Base-by-base conservation (phyloP, 2,113 vertebrate species). In the Clarias gariepinus region DNA sequence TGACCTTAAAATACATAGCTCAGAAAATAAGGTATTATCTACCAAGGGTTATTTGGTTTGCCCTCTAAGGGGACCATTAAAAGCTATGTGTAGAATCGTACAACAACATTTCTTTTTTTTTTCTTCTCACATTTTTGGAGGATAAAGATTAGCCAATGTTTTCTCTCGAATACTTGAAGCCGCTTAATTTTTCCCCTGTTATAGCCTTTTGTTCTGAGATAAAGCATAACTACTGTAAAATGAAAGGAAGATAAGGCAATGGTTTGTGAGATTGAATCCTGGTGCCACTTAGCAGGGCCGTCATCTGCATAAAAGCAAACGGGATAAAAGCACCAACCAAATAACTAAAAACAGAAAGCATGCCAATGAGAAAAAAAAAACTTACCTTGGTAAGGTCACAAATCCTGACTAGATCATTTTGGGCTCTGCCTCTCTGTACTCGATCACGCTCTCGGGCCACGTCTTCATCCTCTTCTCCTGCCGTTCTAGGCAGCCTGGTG, bases 351-450 rank as follows among this genome's bases (percentile, higher is more conserved):
- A 69, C 8, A 68, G 28, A 9, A 19, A 36, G 68, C 13, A 18
- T 69, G 28, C 66, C n/a, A 63, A 63, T 4, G 9, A 10, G 52
- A 12, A 69, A 25, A n/a, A n/a, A 9, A 69, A 25, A 11, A 81
- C 9, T 28, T 90, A 99, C 98, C 97, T 99, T 99, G 0, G 97
- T 97, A 91, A 99, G 91, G 80, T 98, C 97, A 79, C 94, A 96
- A 90, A 99, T 95, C 93, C 95, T 96, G 88, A 99, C 93, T 52
- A 99, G 96, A 91, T 99, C 97, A 0, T 93, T 96, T 81, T 96
- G 92, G 68, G 97, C 96, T 55, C 93, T 93, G 41, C 97, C 97
- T 2, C 93, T 92, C 1, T 95, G 90, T 86, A 99, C 96, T 30
- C 98, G 95, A 81, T 95, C 92, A 13, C 97, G 96, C 89, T 99